Percentiles rank a stretch among this genome's conserved stretches.
Conservation (phyloP, 64 coral and sea anemone genomes). For the Catalaphyllia jardinei region DNA sequence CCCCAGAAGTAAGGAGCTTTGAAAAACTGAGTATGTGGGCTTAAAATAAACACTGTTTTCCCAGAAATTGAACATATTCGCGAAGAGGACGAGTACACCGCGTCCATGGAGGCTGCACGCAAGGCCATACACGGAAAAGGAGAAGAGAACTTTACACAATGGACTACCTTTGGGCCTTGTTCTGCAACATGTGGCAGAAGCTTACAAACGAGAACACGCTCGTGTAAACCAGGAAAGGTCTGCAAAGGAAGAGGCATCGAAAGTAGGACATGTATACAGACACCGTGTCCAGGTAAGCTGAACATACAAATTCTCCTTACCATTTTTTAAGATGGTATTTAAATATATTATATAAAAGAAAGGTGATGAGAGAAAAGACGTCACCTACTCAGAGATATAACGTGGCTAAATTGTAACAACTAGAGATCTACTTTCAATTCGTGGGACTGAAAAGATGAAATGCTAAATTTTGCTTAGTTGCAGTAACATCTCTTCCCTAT, state of each 20-base stretch:
- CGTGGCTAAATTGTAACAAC: too few species aligned
- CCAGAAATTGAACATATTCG: slow-evolving; percentile 50
- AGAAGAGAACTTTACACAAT: slow-evolving; percentile 56
- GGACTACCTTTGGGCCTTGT: slow-evolving; percentile 72
- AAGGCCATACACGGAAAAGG: not conserved
- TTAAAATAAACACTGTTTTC: not conserved
- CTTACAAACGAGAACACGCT: slow-evolving; percentile 60
- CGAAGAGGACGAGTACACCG: not conserved
- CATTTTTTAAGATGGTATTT: too few species aligned
- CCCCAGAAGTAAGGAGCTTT: too few species aligned
- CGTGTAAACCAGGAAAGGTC: slow-evolving; percentile 49
- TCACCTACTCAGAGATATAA: too few species aligned
- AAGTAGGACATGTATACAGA: slow-evolving; percentile 61
- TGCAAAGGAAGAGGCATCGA: slow-evolving; percentile 62
- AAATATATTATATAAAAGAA: too few species aligned
- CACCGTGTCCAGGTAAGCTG: slow-evolving; percentile 61
- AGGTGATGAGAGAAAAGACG: too few species aligned
- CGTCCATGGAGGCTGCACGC: slow-evolving; percentile 24
- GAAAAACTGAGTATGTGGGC: too few species aligned
- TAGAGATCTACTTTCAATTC: too few species aligned
- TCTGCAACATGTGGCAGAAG: slow-evolving; percentile 69
- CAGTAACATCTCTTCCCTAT: too few species aligned
- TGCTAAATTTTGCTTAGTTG: too few species aligned
- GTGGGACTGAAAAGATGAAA: too few species aligned
- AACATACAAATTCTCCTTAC: too few species aligned